Conservation (phyloP, 2,888 invertebrate species). For the Scotopteryx bipunctaria region DNA sequence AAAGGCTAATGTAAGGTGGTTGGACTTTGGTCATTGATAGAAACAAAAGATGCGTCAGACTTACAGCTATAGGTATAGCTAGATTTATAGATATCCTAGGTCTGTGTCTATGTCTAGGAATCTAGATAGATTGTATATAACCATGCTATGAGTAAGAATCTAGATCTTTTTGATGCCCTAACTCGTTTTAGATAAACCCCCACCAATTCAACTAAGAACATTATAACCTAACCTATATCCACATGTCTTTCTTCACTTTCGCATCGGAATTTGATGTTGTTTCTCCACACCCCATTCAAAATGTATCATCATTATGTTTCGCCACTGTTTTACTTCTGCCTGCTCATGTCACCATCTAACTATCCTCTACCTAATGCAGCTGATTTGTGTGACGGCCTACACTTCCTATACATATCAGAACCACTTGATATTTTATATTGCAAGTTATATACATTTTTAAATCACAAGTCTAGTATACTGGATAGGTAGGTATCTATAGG, state of each 20-base stretch:
- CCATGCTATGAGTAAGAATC: too few species aligned
- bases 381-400: slow-evolving; percentile 13
- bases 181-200: too few species aligned
- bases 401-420: slow-evolving; percentile 25
- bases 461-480: too few species aligned
- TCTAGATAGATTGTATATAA: too few species aligned
- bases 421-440: neutral
- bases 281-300: slow-evolving; percentile 13
- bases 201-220: too few species aligned
- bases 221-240: neutral
- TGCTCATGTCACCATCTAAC: slow-evolving; percentile 11
- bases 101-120: too few species aligned
- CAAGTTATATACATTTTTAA: too few species aligned
- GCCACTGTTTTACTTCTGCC: slow-evolving; percentile 4
- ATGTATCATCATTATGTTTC: slow-evolving; percentile 22
- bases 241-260: neutral
- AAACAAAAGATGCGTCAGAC: neutral
- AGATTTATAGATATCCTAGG: too few species aligned
- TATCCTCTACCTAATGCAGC: neutral
- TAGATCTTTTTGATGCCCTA: too few species aligned
- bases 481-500: too few species aligned
- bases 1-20: neutral
- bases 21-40: neutral
- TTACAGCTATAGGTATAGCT: neutral
- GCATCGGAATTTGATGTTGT: slow-evolving; percentile 4